A percentile compares a stretch with the other conserved stretches of the same genome.
Conservation (phyloP, 2,113 vertebrate species). For the Passer domesticus region DNA sequence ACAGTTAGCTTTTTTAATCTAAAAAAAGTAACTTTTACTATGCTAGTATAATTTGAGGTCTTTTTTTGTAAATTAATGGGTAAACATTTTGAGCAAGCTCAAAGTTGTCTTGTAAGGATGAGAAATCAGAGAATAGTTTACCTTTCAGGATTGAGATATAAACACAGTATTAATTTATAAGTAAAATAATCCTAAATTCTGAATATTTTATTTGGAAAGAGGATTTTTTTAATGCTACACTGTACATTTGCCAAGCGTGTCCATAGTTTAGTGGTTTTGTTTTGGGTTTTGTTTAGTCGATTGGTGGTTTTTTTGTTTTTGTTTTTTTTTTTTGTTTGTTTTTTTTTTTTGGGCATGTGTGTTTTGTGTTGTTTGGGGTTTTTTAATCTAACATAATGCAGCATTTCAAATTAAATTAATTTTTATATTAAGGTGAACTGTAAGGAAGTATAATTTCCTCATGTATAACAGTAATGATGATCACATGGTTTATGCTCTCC, state of each 20-base stretch:
- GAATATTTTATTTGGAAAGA: not conserved
- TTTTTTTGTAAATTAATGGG: not conserved
- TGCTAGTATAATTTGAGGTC: not conserved
- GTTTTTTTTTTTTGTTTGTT: not conserved
- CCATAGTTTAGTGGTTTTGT: not conserved
- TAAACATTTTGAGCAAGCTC: not conserved
- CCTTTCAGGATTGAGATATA: not conserved
- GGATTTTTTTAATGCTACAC: not conserved
- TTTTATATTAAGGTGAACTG: not conserved
- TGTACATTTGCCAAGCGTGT: not conserved
- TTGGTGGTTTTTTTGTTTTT: not conserved
- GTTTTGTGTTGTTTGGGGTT: not conserved
- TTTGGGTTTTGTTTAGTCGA: not conserved
- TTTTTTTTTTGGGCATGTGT: not conserved
- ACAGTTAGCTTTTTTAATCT: not conserved
- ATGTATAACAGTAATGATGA: not conserved
- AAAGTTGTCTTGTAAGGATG: not conserved
- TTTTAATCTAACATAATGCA: not conserved
- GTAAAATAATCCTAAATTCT: not conserved
- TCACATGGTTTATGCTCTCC: not conserved
- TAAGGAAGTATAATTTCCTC: not conserved
- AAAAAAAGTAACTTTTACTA: not conserved
- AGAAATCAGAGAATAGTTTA: not conserved
- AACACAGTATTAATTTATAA: not conserved
- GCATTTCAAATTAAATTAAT: not conserved